Conservation (phyloP, 2,113 vertebrate genomes). For the Podarcis raffonei region DNA sequence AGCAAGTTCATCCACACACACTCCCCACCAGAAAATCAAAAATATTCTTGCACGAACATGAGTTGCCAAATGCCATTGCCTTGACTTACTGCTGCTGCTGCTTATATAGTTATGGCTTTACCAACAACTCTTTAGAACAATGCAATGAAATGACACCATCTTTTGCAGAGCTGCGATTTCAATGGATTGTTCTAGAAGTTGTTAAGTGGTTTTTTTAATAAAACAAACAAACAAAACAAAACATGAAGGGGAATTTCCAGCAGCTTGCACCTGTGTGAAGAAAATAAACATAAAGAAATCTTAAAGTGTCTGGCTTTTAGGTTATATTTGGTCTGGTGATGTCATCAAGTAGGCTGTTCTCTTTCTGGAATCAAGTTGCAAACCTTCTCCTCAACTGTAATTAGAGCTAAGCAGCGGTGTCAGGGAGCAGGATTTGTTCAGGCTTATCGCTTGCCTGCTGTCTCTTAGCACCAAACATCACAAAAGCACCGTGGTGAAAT, state of each 20-base stretch:
- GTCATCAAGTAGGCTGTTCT: constrained; percentile 60
- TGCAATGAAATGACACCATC: too few relatives aligned
- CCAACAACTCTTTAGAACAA: neutral
- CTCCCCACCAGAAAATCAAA: neutral
- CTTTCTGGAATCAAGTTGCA: constrained; percentile 72
- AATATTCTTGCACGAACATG: neutral
- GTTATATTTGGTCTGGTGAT: constrained; percentile 73
- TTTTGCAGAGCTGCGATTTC: neutral
- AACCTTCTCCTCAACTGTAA: constrained; percentile 64
- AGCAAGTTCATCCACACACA: neutral
- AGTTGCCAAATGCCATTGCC: neutral
- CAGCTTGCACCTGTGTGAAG: neutral
- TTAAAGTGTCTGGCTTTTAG: constrained; percentile 63
- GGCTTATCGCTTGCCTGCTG: constrained; percentile 57
- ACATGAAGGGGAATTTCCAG: neutral
- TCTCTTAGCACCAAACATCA: constrained; percentile 62
- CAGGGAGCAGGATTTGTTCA: constrained; percentile 64
- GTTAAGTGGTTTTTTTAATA: neutral
- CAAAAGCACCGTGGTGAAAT: constrained; percentile 62
- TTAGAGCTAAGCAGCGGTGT: constrained; percentile 74
- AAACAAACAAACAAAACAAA: neutral
- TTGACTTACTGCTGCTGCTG: neutral
- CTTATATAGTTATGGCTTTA: neutral
- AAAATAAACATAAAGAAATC: constrained; percentile 19
- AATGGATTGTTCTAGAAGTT: neutral